Evolutionary conservation across 1,140 invertebrate genomes (phyloP), one percentile per base, ranked within the genome.

Genomic region (Achroia grisella): DNA sequence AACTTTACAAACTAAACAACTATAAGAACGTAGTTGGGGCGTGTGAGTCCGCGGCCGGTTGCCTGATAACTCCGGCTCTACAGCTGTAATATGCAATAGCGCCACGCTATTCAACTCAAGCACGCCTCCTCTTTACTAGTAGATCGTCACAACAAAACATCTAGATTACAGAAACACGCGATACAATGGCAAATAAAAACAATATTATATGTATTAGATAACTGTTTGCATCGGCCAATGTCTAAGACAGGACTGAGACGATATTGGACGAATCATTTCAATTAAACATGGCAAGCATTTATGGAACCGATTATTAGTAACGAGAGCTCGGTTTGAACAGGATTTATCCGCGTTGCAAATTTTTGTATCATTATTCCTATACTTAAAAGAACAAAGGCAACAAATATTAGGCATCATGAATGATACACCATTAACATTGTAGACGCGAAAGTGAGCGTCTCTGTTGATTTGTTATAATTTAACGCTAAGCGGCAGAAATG

Each of bases 261-360:
- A 49, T 43, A 35, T 45, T 44, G 31, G 44, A 34, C 39, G 61
- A 47, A 44, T 62, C 67, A 61, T 52, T 61, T 62, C 69, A 83
- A 84, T 84, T 81, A 75, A 74, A 67, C 61, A 68, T 53, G 53
- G 52, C 56, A 57, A 62, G 39, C 56, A 53, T 54, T 53, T 68
- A 71, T 75, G 58, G 54, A 65, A 50, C 61, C 56, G 64, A 62
- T 62, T 61, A 70, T 71, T 62, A 56, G 58, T 67, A 53, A 55
- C 54, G 50, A 51, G 61, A 73, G 53, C 62, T 76, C 67, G 67
- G 78, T 82, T 82, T n/a, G 48, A 85, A 85, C 81, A 81, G 81
- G 77, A 81, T 85, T 66, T 71, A 79, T 71, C 74, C 63, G 76
- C 64, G 54, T 23, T 54, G 13, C 28, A 36, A 23, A 23, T 23